Evolutionary conservation across 2,797 vertebrate species (phyloP).

Genomic region (Sebastes variabilis): DNA sequence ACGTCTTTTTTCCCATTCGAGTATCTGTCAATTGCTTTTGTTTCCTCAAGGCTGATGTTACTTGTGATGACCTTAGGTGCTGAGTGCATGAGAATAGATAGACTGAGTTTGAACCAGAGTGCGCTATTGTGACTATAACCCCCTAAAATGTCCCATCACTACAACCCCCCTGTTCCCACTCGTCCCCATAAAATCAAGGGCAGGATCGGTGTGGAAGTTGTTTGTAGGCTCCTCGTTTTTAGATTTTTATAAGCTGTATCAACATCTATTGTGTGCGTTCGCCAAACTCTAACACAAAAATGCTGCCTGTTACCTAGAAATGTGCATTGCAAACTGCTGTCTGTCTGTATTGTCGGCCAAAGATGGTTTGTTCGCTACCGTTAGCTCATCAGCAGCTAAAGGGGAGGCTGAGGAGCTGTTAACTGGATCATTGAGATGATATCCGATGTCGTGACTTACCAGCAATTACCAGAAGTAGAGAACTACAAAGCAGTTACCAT

Average conservation of each 20-base stretch:
- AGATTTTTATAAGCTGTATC: background rate
- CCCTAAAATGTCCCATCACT: background rate
- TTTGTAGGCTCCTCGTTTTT: background rate
- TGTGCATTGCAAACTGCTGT: background rate
- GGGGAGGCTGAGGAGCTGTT: background rate
- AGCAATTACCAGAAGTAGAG: background rate
- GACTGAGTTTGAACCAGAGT: background rate
- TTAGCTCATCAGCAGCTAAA: background rate
- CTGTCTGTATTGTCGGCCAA: background rate
- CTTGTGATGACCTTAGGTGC: slow-evolving; percentile 31
- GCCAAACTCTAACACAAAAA: background rate
- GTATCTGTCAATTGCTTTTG: slow-evolving; percentile 53
- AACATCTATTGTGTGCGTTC: background rate
- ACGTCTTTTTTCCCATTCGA: slow-evolving; percentile 39
- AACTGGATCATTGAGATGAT: background rate
- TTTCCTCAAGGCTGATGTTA: slow-evolving; percentile 35
- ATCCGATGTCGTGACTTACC: background rate
- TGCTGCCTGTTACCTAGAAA: background rate
- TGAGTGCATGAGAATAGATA: background rate
- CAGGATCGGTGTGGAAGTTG: background rate
- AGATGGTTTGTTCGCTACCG: background rate
- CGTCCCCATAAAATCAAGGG: background rate
- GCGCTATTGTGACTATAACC: background rate
- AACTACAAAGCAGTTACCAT: background rate
- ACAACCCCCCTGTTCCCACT: background rate